A percentile compares a stretch with the other conserved stretches of the same genome.
Conservation (phyloP, 2,797 vertebrate genomes). For the Sebastes ruberrimus region DNA sequence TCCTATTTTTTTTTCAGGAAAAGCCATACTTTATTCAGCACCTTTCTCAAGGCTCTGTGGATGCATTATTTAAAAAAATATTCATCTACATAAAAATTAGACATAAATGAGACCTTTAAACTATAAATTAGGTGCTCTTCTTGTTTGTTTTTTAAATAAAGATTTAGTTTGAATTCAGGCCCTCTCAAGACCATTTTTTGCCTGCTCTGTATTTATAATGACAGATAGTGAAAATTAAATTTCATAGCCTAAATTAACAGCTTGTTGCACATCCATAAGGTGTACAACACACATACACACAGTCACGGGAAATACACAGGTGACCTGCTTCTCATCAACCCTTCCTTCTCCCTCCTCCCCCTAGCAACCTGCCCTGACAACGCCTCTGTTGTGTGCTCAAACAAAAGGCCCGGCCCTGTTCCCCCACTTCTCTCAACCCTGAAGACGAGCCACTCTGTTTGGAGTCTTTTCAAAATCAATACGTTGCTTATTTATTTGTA, state of each 20-base stretch:
- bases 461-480: constrained; percentile 63
- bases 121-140: no score
- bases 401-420: constrained; percentile 68
- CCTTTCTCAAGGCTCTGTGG: no score
- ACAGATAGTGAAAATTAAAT: neutral
- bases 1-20: no score
- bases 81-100: no score
- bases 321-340: constrained; percentile 83
- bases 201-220: neutral
- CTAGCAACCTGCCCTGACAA: constrained; percentile 81
- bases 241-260: neutral
- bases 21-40: no score
- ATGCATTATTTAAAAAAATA: no score
- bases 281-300: constrained; percentile 14
- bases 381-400: constrained; percentile 79
- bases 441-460: constrained; percentile 31
- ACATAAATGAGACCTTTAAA: no score
- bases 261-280: neutral
- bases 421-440: constrained; percentile 19
- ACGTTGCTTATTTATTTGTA: constrained; percentile 48
- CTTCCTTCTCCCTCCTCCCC: constrained; percentile 31
- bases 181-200: neutral
- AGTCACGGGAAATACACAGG: constrained; percentile 71
- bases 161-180: neutral
- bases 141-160: neutral